phyloP scores from a whole-genome alignment of 2,888 invertebrate genomes.

The Eucriotettix oculatus region DNA sequence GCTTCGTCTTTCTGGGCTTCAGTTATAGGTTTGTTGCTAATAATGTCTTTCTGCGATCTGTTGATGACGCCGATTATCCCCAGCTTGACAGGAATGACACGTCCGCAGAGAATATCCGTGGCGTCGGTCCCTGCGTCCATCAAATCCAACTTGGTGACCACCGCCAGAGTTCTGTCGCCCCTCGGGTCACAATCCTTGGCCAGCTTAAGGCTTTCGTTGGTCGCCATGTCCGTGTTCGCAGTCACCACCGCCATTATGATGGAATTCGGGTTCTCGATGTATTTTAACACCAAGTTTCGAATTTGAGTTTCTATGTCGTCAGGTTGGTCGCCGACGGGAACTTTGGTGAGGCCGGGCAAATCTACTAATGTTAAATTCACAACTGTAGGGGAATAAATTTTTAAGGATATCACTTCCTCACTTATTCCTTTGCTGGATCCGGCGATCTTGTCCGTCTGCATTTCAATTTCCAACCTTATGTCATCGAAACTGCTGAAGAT shows the following conservation, averaged over 20 bases:
- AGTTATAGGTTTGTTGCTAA: constrained; percentile 55
- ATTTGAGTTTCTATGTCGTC: constrained; percentile 94
- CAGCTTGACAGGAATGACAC: too few relatives aligned
- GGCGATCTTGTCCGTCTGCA: constrained; percentile 86
- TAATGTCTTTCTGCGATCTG: constrained; percentile 94
- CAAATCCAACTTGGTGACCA: constrained; percentile 95
- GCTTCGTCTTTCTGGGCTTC: constrained; percentile 93
- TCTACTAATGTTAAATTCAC: constrained; percentile 87
- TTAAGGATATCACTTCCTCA: constrained; percentile 85
- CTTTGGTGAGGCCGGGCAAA: too few relatives aligned
- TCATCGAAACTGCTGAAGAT: constrained; percentile 82
- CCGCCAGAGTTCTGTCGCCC: constrained; percentile 88
- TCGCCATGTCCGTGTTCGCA: too few relatives aligned
- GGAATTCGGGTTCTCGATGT: too few relatives aligned
- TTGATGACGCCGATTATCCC: too few relatives aligned
- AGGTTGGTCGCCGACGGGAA: constrained; percentile 97
- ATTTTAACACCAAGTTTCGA: constrained; percentile 68
- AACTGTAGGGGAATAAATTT: constrained; percentile 85
- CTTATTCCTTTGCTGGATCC: constrained; percentile 95
- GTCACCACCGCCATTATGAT: too few relatives aligned
- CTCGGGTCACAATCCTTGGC: constrained; percentile 94
- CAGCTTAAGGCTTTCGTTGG: too few relatives aligned
- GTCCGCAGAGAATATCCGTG: constrained; percentile 93
- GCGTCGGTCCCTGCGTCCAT: constrained; percentile 94
- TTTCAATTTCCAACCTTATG: constrained; percentile 81